Conservation (phyloP, 2,888 invertebrate genomes). For the Agrochola macilenta region DNA sequence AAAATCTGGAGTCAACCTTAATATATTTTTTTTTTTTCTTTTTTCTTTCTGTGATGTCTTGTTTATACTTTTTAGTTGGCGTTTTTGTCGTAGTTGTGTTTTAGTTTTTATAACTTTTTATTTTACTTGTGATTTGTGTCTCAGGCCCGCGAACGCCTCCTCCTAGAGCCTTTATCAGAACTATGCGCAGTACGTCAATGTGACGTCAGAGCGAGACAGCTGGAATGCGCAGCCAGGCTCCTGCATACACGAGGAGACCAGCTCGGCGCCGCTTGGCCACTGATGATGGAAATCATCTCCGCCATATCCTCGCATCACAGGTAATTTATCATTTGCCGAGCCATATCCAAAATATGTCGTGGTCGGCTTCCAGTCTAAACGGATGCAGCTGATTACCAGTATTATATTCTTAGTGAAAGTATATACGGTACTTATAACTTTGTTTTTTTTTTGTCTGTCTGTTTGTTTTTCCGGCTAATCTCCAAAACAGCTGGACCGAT, state of each 20-base stretch:
- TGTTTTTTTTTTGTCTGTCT: no score
- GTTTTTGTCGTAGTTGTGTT: no score
- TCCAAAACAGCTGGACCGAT: no score
- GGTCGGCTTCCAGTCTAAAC: background rate
- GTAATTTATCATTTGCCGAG: slow-evolving; percentile 81
- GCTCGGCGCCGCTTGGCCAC: slow-evolving; percentile 98
- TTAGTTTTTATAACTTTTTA: no score
- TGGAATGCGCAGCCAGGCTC: slow-evolving; percentile 98
- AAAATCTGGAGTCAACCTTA: no score
- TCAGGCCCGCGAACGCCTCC: slow-evolving; percentile 95
- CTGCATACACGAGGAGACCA: slow-evolving; percentile 98
- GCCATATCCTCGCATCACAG: slow-evolving; percentile 98
- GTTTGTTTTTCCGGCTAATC: no score
- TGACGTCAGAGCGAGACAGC: slow-evolving; percentile 98
- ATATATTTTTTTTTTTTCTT: no score
- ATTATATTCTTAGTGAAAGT: background rate
- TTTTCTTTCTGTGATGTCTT: no score
- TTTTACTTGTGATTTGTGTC: slow-evolving; percentile 62
- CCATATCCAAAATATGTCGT: background rate
- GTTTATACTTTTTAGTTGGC: no score
- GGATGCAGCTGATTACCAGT: background rate
- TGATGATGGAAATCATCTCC: slow-evolving; percentile 98
- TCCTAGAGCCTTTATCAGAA: slow-evolving; percentile 97
- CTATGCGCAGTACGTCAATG: slow-evolving; percentile 97
- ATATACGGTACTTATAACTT: no score